Conservation (phyloP, 2,888 invertebrate genomes). For the Eugnorisma glareosa region DNA sequence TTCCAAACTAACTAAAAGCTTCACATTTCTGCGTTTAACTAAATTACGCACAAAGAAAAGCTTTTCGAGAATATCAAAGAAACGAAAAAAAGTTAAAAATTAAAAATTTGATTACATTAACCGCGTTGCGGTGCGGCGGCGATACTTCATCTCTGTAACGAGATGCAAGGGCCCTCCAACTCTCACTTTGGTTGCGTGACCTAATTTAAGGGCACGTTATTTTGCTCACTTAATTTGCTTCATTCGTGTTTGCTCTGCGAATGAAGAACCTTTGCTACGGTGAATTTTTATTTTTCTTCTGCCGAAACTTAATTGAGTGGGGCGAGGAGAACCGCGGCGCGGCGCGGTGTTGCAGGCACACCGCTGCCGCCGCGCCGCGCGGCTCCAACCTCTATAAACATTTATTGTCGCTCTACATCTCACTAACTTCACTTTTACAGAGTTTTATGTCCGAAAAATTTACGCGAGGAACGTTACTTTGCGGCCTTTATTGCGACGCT, state of each 20-base stretch:
- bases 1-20: slow-evolving; percentile 65
- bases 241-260: slow-evolving; percentile 87
- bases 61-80: slow-evolving; percentile 71
- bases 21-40: slow-evolving; percentile 71
- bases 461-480: slow-evolving; percentile 85
- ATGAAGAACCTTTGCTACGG: slow-evolving; percentile 78
- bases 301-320: slow-evolving; percentile 85
- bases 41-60: slow-evolving; percentile 72
- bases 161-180: slow-evolving; percentile 78
- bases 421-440: slow-evolving; percentile 89
- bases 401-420: slow-evolving; percentile 89
- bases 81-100: slow-evolving; percentile 79
- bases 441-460: slow-evolving; percentile 90
- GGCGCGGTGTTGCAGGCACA: slow-evolving; percentile 2
- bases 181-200: slow-evolving; percentile 83
- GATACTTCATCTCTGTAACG: slow-evolving; percentile 77
- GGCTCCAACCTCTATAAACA: slow-evolving; percentile 84
- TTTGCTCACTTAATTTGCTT: slow-evolving; percentile 89
- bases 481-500: slow-evolving; percentile 85
- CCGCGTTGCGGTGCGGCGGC: slow-evolving; percentile 63
- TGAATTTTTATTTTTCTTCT: slow-evolving; percentile 84
- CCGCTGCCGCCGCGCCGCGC: slow-evolving; percentile 26
- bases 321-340: slow-evolving; percentile 64
- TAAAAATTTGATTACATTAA: slow-evolving; percentile 85
- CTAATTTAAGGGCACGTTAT: slow-evolving; percentile 86